Evolutionary conservation across 2,888 invertebrate genomes (phyloP).

Genomic region (Argynnis bischoffii): DNA sequence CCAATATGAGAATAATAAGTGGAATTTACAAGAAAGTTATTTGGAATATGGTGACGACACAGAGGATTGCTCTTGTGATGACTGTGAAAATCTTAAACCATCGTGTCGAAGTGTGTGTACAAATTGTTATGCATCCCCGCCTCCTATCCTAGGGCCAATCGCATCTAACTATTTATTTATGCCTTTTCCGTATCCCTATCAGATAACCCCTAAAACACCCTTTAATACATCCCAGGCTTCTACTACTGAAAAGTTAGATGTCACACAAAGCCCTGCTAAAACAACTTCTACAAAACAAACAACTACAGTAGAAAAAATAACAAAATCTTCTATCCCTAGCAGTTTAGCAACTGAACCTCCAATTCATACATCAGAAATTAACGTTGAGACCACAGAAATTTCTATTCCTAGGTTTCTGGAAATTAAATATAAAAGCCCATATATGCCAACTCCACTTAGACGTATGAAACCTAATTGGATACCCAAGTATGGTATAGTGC

Average conservation of each 20-base stretch:
- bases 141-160: conserved; percentile 14
- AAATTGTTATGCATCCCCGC: conserved; percentile 30
- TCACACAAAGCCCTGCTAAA: conserved; percentile 8
- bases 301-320: conserved; percentile 22
- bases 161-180: conserved; percentile 31
- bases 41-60: conserved; percentile 41
- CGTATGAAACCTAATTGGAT: conserved; percentile 55
- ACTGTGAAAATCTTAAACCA: conserved; percentile 37
- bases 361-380: conserved; percentile 27
- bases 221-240: conserved; percentile 2
- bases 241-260: conserved; percentile 29
- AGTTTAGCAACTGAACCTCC: conserved; percentile 19
- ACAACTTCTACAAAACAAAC: conserved; percentile 23
- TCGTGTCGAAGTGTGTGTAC: conserved; percentile 39
- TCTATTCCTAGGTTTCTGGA: conserved; percentile 11
- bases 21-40: conserved; percentile 23
- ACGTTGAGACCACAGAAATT: conserved; percentile 1
- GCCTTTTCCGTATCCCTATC: conserved; percentile 38
- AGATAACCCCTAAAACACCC: conserved; percentile 16
- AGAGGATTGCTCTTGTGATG: conserved; percentile 45
- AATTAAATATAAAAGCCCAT: conserved; percentile 43
- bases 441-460: conserved; percentile 50
- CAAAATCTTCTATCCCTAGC: conserved; percentile 5
- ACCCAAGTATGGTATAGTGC: conserved; percentile 63
- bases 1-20: conserved; percentile 26